Percentiles rank a stretch among this genome's conserved stretches.
These are phyloP conservation scores for Apantesis nais DNA, from an alignment of 2,888 invertebrate species.

Conservation along the genomic window DNA sequence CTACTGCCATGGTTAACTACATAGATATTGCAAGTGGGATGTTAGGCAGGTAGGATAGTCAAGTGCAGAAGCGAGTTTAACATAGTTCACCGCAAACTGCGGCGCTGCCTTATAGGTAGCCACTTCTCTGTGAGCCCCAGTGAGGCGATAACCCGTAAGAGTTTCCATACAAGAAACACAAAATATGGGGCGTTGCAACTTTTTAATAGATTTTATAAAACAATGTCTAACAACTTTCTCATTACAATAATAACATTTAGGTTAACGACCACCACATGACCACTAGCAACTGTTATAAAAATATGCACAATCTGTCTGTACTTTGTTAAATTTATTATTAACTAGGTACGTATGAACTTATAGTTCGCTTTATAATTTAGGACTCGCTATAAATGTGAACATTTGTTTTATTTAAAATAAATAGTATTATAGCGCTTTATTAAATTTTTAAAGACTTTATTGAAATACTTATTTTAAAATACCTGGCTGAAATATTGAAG, in stretches of 20 bases:
- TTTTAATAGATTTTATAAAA: neutral
- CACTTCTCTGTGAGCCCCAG: no score
- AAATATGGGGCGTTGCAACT: neutral
- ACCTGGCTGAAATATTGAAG: neutral
- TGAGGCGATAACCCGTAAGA: no score
- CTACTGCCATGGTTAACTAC: no score
- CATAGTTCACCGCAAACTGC: no score
- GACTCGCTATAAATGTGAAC: neutral
- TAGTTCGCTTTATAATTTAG: neutral
- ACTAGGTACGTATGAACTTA: no score
- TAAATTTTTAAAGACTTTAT: constrained; percentile 39
- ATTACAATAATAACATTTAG: neutral
- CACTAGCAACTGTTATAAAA: neutral
- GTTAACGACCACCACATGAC: neutral
- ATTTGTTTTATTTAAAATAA: neutral
- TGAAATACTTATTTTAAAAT: constrained; percentile 33
- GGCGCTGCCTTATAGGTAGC: no score
- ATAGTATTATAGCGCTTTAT: constrained; percentile 20
- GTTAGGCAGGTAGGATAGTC: no score
- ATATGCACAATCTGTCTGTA: neutral
- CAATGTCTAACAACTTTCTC: neutral
- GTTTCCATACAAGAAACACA: no score
- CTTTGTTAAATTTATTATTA: neutral
- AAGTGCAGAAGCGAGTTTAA: no score
- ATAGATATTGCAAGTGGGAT: no score